Evolutionary conservation across 2,113 vertebrate species (phyloP), one percentile per base, ranked within the genome.

Genomic region (Passer montanus): DNA sequence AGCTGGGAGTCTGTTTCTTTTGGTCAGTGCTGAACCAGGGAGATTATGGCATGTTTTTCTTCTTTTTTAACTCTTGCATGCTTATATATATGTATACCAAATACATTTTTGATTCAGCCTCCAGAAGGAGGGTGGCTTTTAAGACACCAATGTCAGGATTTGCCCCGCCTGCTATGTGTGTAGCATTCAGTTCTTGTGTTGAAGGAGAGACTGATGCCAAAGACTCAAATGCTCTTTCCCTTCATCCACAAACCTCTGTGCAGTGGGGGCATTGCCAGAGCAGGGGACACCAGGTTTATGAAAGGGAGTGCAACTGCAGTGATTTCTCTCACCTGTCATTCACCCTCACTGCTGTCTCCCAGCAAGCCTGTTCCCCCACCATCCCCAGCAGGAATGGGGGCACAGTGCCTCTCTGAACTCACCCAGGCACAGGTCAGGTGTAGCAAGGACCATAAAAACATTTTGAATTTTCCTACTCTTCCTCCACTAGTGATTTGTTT

Each of bases 171-270:
- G 39, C 31, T 41, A 44, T 2, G 1, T 55, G 7, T 4, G 4
- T 0, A 1, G 23, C 7, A 4, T 6, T 8, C 2, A 10, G 49
- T 22, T 35, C 50, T 64, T 2, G 1, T 0, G 0, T 1, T 13
- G 59, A 41, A 77, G n/a, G 24, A 67, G 23, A 63, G 14, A 15
- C 30, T 69, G 14, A 64, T 3, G 5, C 39, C 33, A 79, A 75
- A 91, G 66, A 33, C 33, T 30, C 58, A 68, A 74, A 68, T 35
- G 23, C 6, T 74, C 15, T 50, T 78, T 81, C 33, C 64, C 33
- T 90, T 87, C 33, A 30, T 33, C 47, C 8, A 5, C 43, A 59
- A 64, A 62, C 33, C n/a, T 75, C 26, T 5, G 8, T 35, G 31
- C 20, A 23, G 27, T 9, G 18, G 39, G 13, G 15, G 9, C 8